Percentiles rank a stretch among this genome's conserved stretches.
These are phyloP conservation scores for Ectropis grisescens DNA, from an alignment of 1,140 invertebrate genomes.

Conservation along the genomic window DNA sequence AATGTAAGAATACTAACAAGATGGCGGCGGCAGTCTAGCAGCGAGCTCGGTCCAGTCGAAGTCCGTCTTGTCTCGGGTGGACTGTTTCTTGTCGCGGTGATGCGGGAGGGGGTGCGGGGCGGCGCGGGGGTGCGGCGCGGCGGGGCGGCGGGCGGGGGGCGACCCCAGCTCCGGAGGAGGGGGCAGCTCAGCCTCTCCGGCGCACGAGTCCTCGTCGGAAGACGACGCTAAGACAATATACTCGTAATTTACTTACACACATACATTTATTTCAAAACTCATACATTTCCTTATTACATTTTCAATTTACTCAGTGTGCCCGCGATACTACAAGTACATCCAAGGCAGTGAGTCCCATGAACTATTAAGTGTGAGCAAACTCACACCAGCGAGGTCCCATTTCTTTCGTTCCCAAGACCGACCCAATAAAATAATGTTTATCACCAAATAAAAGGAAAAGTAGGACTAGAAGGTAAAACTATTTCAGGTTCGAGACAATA, in stretches of 20 bases:
- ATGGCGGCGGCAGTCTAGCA: constrained; percentile 36
- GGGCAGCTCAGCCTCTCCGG: constrained; percentile 47
- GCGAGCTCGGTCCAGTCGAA: constrained; percentile 43
- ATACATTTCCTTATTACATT: no score
- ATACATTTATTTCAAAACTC: no score
- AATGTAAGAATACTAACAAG: constrained; percentile 46
- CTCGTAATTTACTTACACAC: background rate
- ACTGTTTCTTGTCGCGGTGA: constrained; percentile 38
- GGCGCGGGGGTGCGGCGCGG: constrained; percentile 33
- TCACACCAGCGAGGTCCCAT: no score
- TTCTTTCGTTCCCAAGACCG: no score
- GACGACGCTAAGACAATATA: constrained; percentile 46
- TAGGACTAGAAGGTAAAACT: no score
- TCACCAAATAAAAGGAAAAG: no score
- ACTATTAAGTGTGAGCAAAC: no score
- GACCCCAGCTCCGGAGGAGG: constrained; percentile 49
- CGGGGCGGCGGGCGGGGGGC: constrained; percentile 46
- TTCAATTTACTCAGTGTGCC: no score
- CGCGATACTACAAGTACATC: no score
- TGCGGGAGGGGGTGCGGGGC: constrained; percentile 26
- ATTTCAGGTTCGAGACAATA: no score
- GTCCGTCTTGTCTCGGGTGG: constrained; percentile 34
- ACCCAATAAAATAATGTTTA: no score
- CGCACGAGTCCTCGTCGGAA: constrained; percentile 57
- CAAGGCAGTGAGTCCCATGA: no score